These are phyloP conservation scores for Lineus longissimus DNA, from an alignment of 1,140 invertebrate genomes.

Conservation along the genomic window DNA sequence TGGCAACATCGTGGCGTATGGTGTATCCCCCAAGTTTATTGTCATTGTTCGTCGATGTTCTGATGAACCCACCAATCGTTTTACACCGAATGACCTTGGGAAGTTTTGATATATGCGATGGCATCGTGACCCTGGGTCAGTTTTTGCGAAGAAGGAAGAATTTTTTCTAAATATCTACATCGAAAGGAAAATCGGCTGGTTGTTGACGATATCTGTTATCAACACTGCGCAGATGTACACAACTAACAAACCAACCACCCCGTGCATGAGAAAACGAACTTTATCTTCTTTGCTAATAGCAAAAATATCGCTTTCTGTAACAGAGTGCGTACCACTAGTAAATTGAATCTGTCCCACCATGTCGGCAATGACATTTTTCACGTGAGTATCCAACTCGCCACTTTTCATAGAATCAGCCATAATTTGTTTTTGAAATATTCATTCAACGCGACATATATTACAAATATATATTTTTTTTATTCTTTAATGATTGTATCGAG, in stretches of 20 bases:
- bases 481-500: background rate
- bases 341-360: background rate
- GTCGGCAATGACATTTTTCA: background rate
- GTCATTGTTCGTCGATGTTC: background rate
- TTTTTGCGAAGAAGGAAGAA: background rate
- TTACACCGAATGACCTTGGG: background rate
- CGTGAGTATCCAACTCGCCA: constrained; percentile 5
- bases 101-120: background rate
- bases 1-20: background rate
- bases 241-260: background rate
- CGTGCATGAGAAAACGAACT: constrained; percentile 6
- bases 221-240: constrained; percentile 3
- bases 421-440: background rate
- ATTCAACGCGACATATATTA: background rate
- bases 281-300: constrained; percentile 8
- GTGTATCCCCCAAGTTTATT: constrained; percentile 1
- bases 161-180: too few relatives aligned
- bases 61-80: background rate
- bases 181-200: constrained; percentile 2
- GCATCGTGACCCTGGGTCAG: background rate
- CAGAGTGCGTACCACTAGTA: background rate
- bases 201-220: constrained; percentile 3
- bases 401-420: background rate
- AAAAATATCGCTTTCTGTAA: constrained; percentile 8
- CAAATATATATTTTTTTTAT: background rate